Percentiles rank a stretch among this genome's conserved stretches.
Conservation (phyloP, 2,888 invertebrate genomes). For the Amaurobius ferox region DNA sequence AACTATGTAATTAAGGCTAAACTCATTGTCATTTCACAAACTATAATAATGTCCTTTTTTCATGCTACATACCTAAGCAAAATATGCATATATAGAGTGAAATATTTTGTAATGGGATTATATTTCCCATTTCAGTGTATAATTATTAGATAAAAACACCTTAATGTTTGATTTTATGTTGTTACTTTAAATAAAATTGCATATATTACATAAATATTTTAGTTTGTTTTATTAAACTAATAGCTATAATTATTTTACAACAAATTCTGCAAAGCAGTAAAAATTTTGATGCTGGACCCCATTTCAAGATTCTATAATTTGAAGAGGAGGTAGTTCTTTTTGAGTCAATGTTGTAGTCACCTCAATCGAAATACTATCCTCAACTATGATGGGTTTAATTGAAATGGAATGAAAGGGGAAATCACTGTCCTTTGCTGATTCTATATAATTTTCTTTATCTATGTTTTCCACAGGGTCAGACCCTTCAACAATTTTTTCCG, state of each 20-base stretch:
- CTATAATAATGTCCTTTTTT: too few species aligned
- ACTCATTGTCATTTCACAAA: too few species aligned
- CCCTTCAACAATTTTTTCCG: slow-evolving; percentile 49
- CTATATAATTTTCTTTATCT: slow-evolving; percentile 53
- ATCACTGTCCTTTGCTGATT: slow-evolving; percentile 15
- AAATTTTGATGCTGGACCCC: not conserved
- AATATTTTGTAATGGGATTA: too few species aligned
- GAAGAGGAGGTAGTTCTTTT: not conserved
- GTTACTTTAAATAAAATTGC: too few species aligned
- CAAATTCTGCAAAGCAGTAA: not conserved
- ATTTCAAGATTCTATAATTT: slow-evolving; percentile 29
- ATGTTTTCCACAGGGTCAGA: slow-evolving; percentile 59
- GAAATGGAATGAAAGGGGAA: slow-evolving; percentile 11
- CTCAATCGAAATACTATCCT: not conserved
- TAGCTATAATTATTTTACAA: not conserved
- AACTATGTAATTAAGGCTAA: too few species aligned
- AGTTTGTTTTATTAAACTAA: too few species aligned
- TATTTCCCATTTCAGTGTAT: too few species aligned
- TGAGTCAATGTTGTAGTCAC: not conserved
- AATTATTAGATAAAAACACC: too few species aligned
- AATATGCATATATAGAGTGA: too few species aligned
- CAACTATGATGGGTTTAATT: slow-evolving; percentile 26
- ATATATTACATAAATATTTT: too few species aligned
- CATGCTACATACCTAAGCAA: too few species aligned
- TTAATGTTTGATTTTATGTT: too few species aligned